Base-by-base conservation (phyloP, 2,113 vertebrate species). In the Eptesicus fuscus region DNA sequence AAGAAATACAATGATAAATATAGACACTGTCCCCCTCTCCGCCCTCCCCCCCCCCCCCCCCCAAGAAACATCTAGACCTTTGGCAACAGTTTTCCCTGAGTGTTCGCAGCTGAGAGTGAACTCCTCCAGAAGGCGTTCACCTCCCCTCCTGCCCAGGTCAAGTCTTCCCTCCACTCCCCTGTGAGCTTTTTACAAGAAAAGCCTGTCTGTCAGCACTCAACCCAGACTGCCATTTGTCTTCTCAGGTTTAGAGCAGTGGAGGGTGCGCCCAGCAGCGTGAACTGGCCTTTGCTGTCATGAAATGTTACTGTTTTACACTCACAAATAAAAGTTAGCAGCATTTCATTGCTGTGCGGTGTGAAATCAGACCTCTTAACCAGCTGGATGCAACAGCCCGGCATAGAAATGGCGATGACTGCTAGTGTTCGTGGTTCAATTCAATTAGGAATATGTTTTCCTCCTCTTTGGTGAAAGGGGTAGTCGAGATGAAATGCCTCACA, bases 301-400 rank as follows among this genome's bases (percentile, higher is more conserved):
- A 93, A 95, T 83, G 92, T 96, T 96, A 90, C 92, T 80, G 42
- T 95, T 97, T 95, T 94, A 95, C 56, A 65, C 86, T 96, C 88
- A 73, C 94, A 95, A 97, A 96, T 95, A 97, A 93, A 95, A 97
- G 96, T 95, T 96, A 97, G 91, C 95, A 95, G 74, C 86, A 77
- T 87, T 96, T 96, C 96, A 87, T 91, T 93, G 94, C 96, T 25
- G 79, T 23, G 1, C 76, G 73, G 94, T 94, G 94, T 96, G 97
- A 96, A 96, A 95, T 95, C 84, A 96, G 94, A 92, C 96, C 96
- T 96, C 78, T 74, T 91, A 86, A 95, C 93, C 94, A 97, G 96
- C 96, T 96, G 95, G 91, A 88, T 96, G 42, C 90, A 77, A 69
- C 91, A 95, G 95, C 86, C 96, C 91, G 63, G 78, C 88, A 20